A percentile compares a stretch with the other conserved stretches of the same genome.
These are phyloP conservation scores for Agrochola macilenta DNA, from an alignment of 2,888 invertebrate species.

Conservation along the genomic window DNA sequence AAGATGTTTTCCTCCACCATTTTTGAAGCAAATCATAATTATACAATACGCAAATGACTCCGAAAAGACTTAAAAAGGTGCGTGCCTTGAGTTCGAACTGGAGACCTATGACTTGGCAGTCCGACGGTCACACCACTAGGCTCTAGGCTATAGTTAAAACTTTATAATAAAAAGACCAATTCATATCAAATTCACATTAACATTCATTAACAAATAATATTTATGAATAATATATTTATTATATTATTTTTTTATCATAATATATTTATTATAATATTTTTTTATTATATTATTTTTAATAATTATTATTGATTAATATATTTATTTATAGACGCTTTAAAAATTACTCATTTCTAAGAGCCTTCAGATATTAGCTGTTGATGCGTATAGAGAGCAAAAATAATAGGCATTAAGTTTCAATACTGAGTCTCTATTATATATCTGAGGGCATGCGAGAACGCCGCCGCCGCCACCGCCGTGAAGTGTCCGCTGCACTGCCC, in stretches of 20 bases:
- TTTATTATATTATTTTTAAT: too few relatives aligned
- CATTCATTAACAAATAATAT: too few relatives aligned
- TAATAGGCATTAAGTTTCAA: neutral
- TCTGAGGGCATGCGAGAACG: conserved; percentile 68
- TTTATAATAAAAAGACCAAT: neutral
- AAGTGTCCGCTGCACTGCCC: conserved; percentile 71
- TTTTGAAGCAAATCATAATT: too few relatives aligned
- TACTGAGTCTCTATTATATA: conserved; percentile 68
- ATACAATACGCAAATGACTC: too few relatives aligned
- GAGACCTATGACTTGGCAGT: too few relatives aligned
- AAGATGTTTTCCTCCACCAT: too few relatives aligned
- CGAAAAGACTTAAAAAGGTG: too few relatives aligned
- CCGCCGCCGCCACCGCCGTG: conserved; percentile 69
- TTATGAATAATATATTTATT: too few relatives aligned
- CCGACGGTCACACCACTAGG: too few relatives aligned
- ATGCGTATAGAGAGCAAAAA: neutral
- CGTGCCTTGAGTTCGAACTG: too few relatives aligned
- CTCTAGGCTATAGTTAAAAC: neutral
- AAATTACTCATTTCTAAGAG: neutral
- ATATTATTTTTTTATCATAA: too few relatives aligned
- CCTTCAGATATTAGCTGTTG: neutral
- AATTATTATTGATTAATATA: neutral
- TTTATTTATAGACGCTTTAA: neutral
- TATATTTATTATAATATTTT: neutral
- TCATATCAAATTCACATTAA: too few relatives aligned